These are phyloP conservation scores for Petroica traversi DNA, from an alignment of 2,113 vertebrate genomes.

Conservation along the genomic window DNA sequence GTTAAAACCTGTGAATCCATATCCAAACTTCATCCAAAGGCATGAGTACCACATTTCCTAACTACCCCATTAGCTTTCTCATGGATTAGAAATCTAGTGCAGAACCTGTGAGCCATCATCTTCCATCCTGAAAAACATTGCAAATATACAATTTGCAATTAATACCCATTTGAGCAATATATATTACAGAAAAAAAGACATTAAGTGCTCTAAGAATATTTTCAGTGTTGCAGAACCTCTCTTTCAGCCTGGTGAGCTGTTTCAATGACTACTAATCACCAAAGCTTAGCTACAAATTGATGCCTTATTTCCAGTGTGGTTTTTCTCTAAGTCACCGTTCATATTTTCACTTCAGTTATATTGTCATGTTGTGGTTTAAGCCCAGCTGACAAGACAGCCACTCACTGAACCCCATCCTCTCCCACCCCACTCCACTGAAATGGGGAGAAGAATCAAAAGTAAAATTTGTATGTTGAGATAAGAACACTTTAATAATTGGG, in stretches of 20 bases:
- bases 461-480: not conserved
- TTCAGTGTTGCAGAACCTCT: not conserved
- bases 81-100: not conserved
- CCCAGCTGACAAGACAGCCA: not conserved
- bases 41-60: not conserved
- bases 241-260: not conserved
- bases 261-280: not conserved
- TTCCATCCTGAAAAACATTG: not conserved
- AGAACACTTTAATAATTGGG: not conserved
- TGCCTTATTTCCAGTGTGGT: not conserved
- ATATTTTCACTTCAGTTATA: not conserved
- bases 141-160: not conserved
- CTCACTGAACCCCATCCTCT: not conserved
- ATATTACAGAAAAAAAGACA: not conserved
- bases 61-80: not conserved
- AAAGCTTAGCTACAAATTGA: not conserved
- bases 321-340: not conserved
- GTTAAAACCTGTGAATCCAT: not conserved
- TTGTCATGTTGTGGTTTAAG: not conserved
- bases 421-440: not conserved
- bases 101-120: not conserved
- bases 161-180: not conserved
- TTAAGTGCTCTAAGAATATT: not conserved
- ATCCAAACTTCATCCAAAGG: not conserved
- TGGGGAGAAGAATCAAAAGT: not conserved